These are phyloP conservation scores for Oryzias sinensis DNA, from an alignment of 2,797 vertebrate species.

Conservation along the genomic window DNA sequence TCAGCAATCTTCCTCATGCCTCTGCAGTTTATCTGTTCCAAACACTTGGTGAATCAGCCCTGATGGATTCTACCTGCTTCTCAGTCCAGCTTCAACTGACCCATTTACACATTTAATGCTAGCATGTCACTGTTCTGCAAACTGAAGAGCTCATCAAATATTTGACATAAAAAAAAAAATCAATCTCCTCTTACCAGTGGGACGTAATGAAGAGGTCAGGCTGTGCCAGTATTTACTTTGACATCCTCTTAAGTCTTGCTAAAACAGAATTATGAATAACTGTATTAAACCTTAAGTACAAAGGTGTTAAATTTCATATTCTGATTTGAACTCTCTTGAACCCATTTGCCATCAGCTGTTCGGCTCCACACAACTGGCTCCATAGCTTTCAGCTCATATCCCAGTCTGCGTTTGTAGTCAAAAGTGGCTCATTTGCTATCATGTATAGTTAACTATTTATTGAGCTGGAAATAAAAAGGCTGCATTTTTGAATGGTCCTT, in stretches of 20 bases:
- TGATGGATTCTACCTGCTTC: slow-evolving; percentile 3
- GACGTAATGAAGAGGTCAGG: too few species aligned
- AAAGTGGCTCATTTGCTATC: neutral
- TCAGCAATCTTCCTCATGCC: slow-evolving; percentile 4
- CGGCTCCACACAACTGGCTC: neutral
- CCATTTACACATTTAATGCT: neutral
- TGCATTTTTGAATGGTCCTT: neutral
- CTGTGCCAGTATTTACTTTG: too few species aligned
- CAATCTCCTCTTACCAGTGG: neutral
- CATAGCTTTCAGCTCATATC: neutral
- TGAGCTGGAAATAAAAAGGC: neutral
- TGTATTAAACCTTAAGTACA: too few species aligned
- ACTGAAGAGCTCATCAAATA: neutral
- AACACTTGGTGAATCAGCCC: slow-evolving; percentile 16
- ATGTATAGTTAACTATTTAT: neutral
- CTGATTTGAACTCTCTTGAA: too few species aligned
- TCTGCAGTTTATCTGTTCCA: slow-evolving; percentile 13
- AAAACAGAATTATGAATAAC: too few species aligned
- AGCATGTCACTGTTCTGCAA: neutral
- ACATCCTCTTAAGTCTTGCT: too few species aligned
- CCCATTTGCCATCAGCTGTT: neutral
- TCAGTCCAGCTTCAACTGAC: neutral
- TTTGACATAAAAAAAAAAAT: neutral
- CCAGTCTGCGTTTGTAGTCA: neutral
- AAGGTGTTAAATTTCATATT: too few species aligned